Base-by-base conservation (phyloP, 2,888 invertebrate species). In the Sinodicranocentrus sp. region DNA sequence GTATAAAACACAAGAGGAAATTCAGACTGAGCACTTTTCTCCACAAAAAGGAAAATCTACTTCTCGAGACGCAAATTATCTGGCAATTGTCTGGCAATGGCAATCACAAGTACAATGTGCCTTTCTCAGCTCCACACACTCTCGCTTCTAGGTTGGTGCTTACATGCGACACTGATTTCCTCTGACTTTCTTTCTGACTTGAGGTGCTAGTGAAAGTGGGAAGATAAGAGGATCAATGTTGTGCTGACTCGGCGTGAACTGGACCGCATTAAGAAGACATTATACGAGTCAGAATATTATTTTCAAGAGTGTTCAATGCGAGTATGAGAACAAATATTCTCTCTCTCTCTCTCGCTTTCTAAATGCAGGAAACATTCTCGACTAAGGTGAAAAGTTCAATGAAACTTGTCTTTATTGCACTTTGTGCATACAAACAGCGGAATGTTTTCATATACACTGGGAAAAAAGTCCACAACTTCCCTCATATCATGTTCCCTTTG, bases 201-300 rank as follows among this genome's bases (percentile, higher is more conserved):
- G n/a, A n/a, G 44, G 17, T 15, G 48, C n/a, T 15, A 15, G 48
- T n/a, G n/a, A n/a, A n/a, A 48, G 65, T 39, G 13, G 52, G 13
- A 68, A 71, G 71, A 54, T 73, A 73, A 78, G 73, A 73, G 78
- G 84, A 84, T 84, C 84, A 84, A 44, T 65, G 33, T 68, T 77
- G 52, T 28, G 72, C 67, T 61, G 78, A 78, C 76, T 77, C 39
- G 19, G 57, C 43, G 54, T 59, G 43, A 71, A 52, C 39, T 54
- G 52, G 61, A 67, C 63, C 54, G 19, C 63, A 61, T 67, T 65
- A 54, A 67, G 80, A 61, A 25, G 68, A 76, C 28, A 82, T 77
- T 71, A 71, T 52, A 54, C 10, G 48, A 73, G 25, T 15, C 10
- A 17, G 21, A 57, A 2, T 13, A 52, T 21, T n/a, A 48, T 48